Base-by-base conservation (phyloP, 2,888 invertebrate genomes). In the Salticus scenicus region DNA sequence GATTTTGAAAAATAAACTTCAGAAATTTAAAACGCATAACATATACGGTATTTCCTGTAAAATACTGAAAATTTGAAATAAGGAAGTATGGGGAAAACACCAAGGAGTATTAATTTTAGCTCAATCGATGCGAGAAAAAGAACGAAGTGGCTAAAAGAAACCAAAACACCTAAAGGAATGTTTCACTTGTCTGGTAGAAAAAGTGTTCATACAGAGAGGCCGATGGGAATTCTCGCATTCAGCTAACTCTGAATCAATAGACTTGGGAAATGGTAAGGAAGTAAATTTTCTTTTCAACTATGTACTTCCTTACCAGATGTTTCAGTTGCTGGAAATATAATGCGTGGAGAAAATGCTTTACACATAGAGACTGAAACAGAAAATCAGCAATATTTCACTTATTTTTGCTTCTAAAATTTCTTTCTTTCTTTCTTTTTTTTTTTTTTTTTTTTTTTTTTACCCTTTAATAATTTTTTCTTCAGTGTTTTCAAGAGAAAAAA, bases 211-310 rank as follows among this genome's bases (percentile, higher is more conserved):
- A 57, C 57, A 73, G 77, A n/a, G n/a, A 41, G 27, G 42, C 83
- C 73, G 57, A 69, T 57, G 73, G 72, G 83, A 77, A 77, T 77
- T 77, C 77, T 73, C 72, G 41, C 76, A 69, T 84, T 77, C 77
- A 67, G 83, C 83, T 77, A 84, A 76, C 82, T 37, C 66, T 83
- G 82, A 84, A 77, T 84, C 83, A 84, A 84, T 84, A 77, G 72
- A 41, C 77, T 77, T 67, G 42, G 77, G 42, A 77, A 84, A 77
- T 84, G 63, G 73, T 57, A 77, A 76, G 73, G 57, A 51, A 83
- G 70, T 83, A 76, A 76, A 83, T 83, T 66, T 76, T 76, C 73
- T 84, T 77, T 84, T 73, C 77, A 73, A 73, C 47, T 41, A 67
- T 37, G 31, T 70, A 67, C 72, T 73, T 57, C 71, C 41, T 66